Base-by-base conservation (phyloP, 2,888 invertebrate genomes). In the Drosophila gaucha region DNA sequence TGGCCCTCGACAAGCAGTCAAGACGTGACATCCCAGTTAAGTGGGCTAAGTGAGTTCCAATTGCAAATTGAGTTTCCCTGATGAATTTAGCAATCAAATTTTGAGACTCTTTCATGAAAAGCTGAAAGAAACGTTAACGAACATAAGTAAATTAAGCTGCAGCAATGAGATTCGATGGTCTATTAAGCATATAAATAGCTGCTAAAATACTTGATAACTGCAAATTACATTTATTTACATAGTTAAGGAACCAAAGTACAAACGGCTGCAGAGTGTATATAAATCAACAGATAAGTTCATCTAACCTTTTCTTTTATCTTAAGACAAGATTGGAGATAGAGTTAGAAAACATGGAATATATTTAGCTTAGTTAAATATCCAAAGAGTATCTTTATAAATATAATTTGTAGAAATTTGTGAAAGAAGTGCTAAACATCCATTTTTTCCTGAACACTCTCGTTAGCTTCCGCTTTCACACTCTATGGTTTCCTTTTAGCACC, bases 21-120 rank as follows among this genome's bases (percentile, higher is more conserved):
- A 70, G n/a, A 24, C 38, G 14, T 24, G 26, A 30, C 35, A 22
- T n/a, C n/a, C n/a, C 26, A 22, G 24, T 26, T 30, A 31, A 46
- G 46, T 47, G 55, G 14, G 24, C 31, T 52, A 62, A 74, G 63
- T 69, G 70, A 16, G 63, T 39, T 30, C 49, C 38, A 39, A 43
- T 22, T 31, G 55, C 35, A 71, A 63, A 69, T 71, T 71, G 56
- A 57, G 52, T 63, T 74, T 56, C n/a, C 6, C 9, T 51, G 38
- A 67, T 62, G 39, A 70, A 55, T 38, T 36, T 33, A 39, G 31
- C n/a, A 43, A 16, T 14, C 24, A 2, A 6, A 12, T 20, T 38
- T 39, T 24, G 41, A 51, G 36, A 35, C 59, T 33, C 35, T 31
- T 16, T 28, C 6, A 5, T 14, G 6, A 4, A 0, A 1, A 18